A percentile compares a stretch with the other conserved stretches of the same genome.
Evolutionary conservation across 2,797 vertebrate genomes (phyloP).

Genomic region (Gadopsis bispinosus): DNA sequence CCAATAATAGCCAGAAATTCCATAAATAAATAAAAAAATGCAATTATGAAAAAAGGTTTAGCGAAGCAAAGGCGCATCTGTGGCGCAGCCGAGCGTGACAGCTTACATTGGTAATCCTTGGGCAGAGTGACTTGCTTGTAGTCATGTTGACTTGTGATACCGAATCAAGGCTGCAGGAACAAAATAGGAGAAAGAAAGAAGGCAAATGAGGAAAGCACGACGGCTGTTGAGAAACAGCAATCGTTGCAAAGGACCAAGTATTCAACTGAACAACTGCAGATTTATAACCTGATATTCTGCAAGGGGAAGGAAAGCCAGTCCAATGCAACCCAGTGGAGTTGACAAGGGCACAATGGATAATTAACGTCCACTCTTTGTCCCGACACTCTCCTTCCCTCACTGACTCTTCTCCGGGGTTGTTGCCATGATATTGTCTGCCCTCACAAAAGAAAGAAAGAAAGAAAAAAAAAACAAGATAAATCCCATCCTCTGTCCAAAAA

Average conservation of each 20-base stretch:
- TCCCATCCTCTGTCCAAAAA: neutral
- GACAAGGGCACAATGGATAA: constrained; percentile 11
- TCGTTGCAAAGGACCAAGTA: neutral
- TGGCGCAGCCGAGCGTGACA: constrained; percentile 66
- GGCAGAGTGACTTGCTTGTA: constrained; percentile 65
- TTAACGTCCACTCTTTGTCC: constrained; percentile 16
- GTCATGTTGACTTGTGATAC: constrained; percentile 73
- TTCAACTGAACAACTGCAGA: neutral
- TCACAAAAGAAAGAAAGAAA: neutral
- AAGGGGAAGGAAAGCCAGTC: constrained; percentile 6
- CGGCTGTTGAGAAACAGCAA: neutral
- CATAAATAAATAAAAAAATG: constrained; percentile 68
- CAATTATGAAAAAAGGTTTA: constrained; percentile 77
- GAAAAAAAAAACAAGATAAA: too few relatives aligned
- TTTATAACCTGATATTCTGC: neutral
- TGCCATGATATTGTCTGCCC: constrained; percentile 5
- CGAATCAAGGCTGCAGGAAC: constrained; percentile 52
- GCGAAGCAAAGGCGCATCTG: constrained; percentile 68
- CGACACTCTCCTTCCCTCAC: neutral
- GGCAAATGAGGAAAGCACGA: neutral
- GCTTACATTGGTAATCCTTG: constrained; percentile 79
- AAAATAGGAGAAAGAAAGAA: constrained; percentile 26
- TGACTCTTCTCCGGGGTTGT: neutral
- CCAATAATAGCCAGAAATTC: constrained; percentile 48
- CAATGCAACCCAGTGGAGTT: neutral